Conservation (phyloP, 2,113 vertebrate species). For the Thunnus maccoyii region DNA sequence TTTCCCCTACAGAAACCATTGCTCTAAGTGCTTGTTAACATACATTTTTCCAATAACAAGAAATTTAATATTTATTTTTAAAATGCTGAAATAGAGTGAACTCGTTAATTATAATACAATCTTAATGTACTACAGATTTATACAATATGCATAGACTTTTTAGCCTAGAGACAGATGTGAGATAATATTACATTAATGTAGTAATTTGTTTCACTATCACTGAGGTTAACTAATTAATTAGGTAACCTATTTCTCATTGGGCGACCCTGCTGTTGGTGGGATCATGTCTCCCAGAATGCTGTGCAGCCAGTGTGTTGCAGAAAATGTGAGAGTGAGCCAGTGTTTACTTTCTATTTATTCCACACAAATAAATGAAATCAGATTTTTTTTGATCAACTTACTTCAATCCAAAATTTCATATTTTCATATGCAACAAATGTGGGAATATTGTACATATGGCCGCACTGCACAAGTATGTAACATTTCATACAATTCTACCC, state of each 20-base stretch:
- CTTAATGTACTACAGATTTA: not conserved
- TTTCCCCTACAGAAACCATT: no score
- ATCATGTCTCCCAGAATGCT: conserved; percentile 90
- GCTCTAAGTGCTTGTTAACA: not conserved
- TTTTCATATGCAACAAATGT: no score
- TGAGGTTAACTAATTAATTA: conserved; percentile 99
- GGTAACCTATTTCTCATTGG: conserved; percentile 98
- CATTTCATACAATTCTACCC: no score
- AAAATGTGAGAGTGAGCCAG: conserved; percentile 87
- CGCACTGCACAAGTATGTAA: no score
- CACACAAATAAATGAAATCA: conserved; percentile 98
- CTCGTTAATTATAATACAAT: not conserved
- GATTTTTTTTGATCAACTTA: conserved; percentile 42
- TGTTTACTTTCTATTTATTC: conserved; percentile 96
- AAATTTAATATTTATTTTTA: not conserved
- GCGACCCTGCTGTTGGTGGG: conserved; percentile 93
- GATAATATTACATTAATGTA: conserved; percentile 99
- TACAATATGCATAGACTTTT: conserved; percentile 51
- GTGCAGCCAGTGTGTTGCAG: conserved; percentile 89
- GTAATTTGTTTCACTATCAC: conserved; percentile 98
- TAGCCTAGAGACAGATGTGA: conserved; percentile 93
- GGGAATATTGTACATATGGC: no score
- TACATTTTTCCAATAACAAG: no score
- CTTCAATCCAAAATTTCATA: no score
- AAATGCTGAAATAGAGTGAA: not conserved